Evolutionary conservation across 2,888 invertebrate genomes (phyloP), one percentile per base, ranked within the genome.

Genomic region (Desoria tigrina): DNA sequence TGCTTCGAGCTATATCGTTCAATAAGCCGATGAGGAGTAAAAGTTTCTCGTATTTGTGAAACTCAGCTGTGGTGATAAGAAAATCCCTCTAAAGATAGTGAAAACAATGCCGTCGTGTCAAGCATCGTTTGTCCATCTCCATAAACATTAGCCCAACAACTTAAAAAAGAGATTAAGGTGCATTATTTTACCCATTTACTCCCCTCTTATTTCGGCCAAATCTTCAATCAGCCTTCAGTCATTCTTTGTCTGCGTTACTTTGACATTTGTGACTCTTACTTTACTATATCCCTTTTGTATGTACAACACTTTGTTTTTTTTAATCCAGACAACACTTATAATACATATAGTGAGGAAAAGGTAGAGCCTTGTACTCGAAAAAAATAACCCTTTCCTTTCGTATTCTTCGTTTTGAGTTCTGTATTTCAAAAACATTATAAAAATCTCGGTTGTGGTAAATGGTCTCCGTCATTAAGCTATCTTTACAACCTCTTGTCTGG

Each of bases 111-210:
- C 60, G 60, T 50, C 55, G 50, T 63, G 66, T 66, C 60, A 60
- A 66, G 63, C 63, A 63, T 56, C 63, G 63, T 66, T 66, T 66
- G 59, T 60, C 66, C 66, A 66, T 66, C 56, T 60, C 55, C 63
- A 63, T 66, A 63, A 63, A 66, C 66, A 65, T 65, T 61, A 66
- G 23, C 14, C 53, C n/a, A 45, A n/a, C 21, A 45, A 6, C n/a
- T 18, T 45, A 21, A 21, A 39, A 39, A n/a, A 45, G 18, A n/a
- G 45, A 45, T 18, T 18, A n/a, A 45, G 21, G 45, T 45, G 45
- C 45, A 7, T 32, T 32, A 32, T 32, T 32, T 32, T 32, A 32
- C 32, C 32, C 32, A 32, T 32, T 32, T 32, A 32, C 32, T n/a
- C n/a, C n/a, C n/a, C 45, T 21, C n/a, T 45, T 45, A 45, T 16